Percentiles rank a stretch among this genome's conserved stretches.
These are phyloP conservation scores for Meandrusa payeni DNA, from an alignment of 2,888 invertebrate species.

Conservation along the genomic window DNA sequence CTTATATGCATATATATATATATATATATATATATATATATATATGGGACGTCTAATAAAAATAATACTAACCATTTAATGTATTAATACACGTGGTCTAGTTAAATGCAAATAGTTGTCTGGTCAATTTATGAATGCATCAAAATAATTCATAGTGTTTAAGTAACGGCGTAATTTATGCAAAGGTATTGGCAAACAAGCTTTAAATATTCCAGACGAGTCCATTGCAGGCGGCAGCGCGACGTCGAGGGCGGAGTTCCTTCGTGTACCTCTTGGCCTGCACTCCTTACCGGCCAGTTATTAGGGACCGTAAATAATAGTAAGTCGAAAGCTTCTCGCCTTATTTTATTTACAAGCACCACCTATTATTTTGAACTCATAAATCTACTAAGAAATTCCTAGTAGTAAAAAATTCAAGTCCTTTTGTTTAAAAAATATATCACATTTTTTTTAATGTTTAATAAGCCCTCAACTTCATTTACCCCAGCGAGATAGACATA, in stretches of 20 bases:
- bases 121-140: too few species aligned
- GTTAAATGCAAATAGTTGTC: too few species aligned
- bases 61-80: too few species aligned
- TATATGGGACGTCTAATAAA: too few species aligned
- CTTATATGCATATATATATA: too few species aligned
- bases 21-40: too few species aligned
- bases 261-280: conserved; percentile 31
- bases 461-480: too few species aligned
- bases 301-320: conserved; percentile 74
- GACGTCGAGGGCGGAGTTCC: conserved; percentile 27
- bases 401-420: background rate
- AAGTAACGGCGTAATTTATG: conserved; percentile 35
- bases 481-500: too few species aligned
- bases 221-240: conserved; percentile 43
- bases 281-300: conserved; percentile 47
- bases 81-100: too few species aligned
- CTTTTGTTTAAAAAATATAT: background rate
- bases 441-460: background rate
- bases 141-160: conserved; percentile 16
- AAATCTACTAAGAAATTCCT: conserved; percentile 12
- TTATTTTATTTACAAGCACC: conserved; percentile 49
- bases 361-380: conserved; percentile 20
- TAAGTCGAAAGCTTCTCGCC: conserved; percentile 60
- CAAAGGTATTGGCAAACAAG: conserved; percentile 48
- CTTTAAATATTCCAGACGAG: conserved; percentile 65